Conservation (phyloP, 2,797 vertebrate genomes). For the Enteromius mattozi region DNA sequence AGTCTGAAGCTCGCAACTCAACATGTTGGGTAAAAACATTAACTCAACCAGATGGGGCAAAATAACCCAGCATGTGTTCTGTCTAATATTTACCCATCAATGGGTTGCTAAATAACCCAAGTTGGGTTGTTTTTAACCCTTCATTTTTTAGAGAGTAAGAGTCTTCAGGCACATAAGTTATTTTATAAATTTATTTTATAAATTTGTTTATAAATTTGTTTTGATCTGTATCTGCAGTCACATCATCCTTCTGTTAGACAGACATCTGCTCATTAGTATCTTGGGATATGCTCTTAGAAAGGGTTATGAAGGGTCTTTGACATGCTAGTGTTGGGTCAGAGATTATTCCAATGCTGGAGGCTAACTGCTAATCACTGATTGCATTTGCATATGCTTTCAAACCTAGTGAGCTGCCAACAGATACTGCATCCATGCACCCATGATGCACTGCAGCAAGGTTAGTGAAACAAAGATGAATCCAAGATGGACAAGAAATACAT, state of each 20-base stretch:
- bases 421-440: neutral
- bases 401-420: neutral
- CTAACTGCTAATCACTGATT: constrained; percentile 67
- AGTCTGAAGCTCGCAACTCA: too few species aligned
- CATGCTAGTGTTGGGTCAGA: constrained; percentile 67
- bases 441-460: neutral
- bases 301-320: constrained; percentile 23
- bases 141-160: too few species aligned
- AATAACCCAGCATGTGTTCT: too few species aligned
- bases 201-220: neutral
- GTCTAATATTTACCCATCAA: too few species aligned
- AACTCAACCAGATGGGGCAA: too few species aligned
- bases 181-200: neutral
- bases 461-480: neutral
- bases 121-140: too few species aligned
- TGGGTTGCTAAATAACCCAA: too few species aligned
- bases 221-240: constrained; percentile 10
- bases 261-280: constrained; percentile 13
- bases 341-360: constrained; percentile 70
- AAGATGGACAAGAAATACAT: too few species aligned
- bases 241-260: constrained; percentile 3
- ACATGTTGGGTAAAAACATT: too few species aligned
- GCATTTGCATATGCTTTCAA: constrained; percentile 68
- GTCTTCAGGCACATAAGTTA: neutral
- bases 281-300: constrained; percentile 9